Conservation (phyloP, 1,140 invertebrate species). For the Heliconius melpomene region DNA sequence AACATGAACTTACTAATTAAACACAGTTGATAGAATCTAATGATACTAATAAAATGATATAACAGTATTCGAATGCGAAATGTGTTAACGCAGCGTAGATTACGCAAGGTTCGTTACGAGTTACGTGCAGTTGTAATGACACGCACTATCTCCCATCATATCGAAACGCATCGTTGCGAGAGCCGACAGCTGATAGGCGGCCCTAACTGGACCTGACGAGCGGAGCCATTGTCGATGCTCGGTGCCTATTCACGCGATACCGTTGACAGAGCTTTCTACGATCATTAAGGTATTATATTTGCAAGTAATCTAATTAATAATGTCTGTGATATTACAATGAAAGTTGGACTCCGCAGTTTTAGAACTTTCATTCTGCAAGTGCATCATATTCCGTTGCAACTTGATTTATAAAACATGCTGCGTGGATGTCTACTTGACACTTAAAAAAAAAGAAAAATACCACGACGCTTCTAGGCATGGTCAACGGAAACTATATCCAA, state of each 20-base stretch:
- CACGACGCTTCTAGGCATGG: neutral
- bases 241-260: neutral
- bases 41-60: constrained; percentile 60
- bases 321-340: neutral
- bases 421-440: neutral
- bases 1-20: constrained; percentile 18
- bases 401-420: neutral
- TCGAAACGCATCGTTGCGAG: constrained; percentile 66
- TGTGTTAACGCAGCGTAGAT: constrained; percentile 46
- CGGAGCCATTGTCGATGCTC: constrained; percentile 26
- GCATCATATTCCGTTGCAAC: no score
- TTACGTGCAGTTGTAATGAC: constrained; percentile 49
- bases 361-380: no score
- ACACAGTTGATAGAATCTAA: constrained; percentile 47
- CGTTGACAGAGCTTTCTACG: constrained; percentile 5
- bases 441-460: constrained; percentile 1
- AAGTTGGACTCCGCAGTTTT: neutral
- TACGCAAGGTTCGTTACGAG: constrained; percentile 61
- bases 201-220: constrained; percentile 21
- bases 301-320: neutral
- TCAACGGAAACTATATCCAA: constrained; percentile 25
- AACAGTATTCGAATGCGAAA: constrained; percentile 49
- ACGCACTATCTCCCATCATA: constrained; percentile 71
- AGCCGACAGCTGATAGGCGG: constrained; percentile 61
- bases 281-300: constrained; percentile 4